Evolutionary conservation across 1,140 invertebrate species (phyloP).

Genomic region (Adoxophyes honmai): DNA sequence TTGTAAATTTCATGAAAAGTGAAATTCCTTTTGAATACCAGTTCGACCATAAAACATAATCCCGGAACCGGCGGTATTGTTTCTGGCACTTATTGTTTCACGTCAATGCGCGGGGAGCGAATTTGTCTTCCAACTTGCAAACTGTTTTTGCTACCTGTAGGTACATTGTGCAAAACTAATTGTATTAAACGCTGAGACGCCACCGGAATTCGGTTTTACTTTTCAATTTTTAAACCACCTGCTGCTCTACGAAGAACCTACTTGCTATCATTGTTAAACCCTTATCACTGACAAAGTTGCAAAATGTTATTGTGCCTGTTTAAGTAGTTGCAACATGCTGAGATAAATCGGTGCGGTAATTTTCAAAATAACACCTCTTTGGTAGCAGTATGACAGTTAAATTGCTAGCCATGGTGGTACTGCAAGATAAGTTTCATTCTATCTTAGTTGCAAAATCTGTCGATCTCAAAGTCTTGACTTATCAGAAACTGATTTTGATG

Average conservation of each 20-base stretch:
- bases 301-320: neutral
- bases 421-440: too few species aligned
- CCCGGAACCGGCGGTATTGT: conserved; percentile 66
- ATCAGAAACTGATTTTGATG: too few species aligned
- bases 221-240: conserved; percentile 19
- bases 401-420: neutral
- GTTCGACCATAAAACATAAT: conserved; percentile 68
- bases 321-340: neutral
- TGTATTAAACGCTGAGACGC: conserved; percentile 24
- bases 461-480: too few species aligned
- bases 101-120: conserved; percentile 59
- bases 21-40: conserved; percentile 74
- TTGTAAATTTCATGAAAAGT: conserved; percentile 78
- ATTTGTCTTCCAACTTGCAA: conserved; percentile 52
- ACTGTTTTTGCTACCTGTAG: conserved; percentile 50
- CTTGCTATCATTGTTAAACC: neutral
- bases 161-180: conserved; percentile 33
- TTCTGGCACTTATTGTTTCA: conserved; percentile 71
- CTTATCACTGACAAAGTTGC: neutral
- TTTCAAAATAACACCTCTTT: conserved; percentile 6
- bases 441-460: too few species aligned
- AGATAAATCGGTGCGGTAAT: conserved; percentile 3
- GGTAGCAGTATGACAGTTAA: conserved; percentile 1
- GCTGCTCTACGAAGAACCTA: neutral
- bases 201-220: conserved; percentile 30